phyloP scores from a whole-genome alignment of 2,113 vertebrate species.

The Lycaon pictus region DNA sequence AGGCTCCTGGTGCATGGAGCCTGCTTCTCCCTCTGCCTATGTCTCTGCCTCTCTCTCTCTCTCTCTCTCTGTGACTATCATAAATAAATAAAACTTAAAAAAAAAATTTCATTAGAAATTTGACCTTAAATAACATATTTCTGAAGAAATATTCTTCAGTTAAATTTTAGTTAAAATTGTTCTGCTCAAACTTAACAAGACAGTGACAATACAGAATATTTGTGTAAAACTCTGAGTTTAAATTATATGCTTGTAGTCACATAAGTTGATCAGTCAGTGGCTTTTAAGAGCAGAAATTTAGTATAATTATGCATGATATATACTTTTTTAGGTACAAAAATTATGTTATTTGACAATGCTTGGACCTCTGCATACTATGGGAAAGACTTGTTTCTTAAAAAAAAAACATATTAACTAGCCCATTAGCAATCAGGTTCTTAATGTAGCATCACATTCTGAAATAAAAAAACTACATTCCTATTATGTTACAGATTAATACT shows the following conservation, averaged over 20 bases:
- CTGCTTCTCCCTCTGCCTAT: too few relatives aligned
- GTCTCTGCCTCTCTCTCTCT: too few relatives aligned
- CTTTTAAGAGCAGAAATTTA: background rate
- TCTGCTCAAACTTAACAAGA: background rate
- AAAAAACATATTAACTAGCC: conserved; percentile 43
- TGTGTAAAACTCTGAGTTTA: conserved; percentile 33
- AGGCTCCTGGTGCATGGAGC: too few relatives aligned
- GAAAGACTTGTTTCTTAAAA: conserved; percentile 39
- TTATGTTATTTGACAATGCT: background rate
- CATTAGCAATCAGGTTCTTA: conserved; percentile 68
- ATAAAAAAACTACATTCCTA: conserved; percentile 83
- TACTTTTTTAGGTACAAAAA: background rate
- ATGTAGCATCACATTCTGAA: conserved; percentile 69
- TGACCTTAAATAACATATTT: background rate
- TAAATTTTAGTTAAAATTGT: conserved; percentile 41
- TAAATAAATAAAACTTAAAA: too few relatives aligned
- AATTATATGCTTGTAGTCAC: background rate
- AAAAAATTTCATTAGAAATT: background rate
- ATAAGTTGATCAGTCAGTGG: background rate
- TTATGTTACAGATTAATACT: conserved; percentile 86
- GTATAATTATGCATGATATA: background rate
- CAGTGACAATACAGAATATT: background rate
- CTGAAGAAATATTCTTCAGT: background rate
- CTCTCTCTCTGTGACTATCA: too few relatives aligned
- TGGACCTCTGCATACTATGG: background rate